Percentiles rank a stretch among this genome's conserved stretches.
Evolutionary conservation across 2,888 invertebrate genomes (phyloP).

Genomic region (Drosophila austrosaltans): DNA sequence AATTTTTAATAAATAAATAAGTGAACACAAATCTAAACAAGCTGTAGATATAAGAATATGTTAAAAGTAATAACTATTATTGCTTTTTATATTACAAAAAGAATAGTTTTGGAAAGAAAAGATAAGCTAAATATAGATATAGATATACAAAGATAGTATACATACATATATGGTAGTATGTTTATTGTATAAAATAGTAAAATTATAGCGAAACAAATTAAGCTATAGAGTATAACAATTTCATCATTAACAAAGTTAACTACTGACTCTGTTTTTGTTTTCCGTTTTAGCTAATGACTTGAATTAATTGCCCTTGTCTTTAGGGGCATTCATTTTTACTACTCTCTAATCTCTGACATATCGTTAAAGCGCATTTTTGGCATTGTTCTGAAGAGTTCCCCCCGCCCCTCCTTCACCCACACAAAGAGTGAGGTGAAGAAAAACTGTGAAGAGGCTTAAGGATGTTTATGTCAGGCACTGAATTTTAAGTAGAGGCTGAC

Average conservation of each 20-base stretch:
- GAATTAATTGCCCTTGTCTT: conserved; percentile 63
- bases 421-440: not conserved
- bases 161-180: no score
- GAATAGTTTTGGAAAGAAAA: no score
- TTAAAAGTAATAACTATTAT: no score
- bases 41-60: no score
- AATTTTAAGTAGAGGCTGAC: conserved; percentile 70
- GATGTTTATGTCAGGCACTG: conserved; percentile 75
- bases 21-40: no score
- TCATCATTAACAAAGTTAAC: not conserved
- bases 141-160: no score
- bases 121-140: no score
- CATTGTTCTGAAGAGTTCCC: conserved; percentile 36
- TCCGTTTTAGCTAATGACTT: conserved; percentile 22
- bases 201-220: not conserved
- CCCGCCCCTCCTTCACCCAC: not conserved
- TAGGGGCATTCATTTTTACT: conserved; percentile 38
- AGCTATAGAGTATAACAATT: not conserved
- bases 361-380: conserved; percentile 71
- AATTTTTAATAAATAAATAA: no score
- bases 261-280: not conserved
- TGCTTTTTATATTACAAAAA: no score
- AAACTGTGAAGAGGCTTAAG: conserved; percentile 56
- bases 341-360: conserved; percentile 72
- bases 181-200: no score